Evolutionary conservation across 2,888 invertebrate species (phyloP).

Genomic region (Buathra laborator): DNA sequence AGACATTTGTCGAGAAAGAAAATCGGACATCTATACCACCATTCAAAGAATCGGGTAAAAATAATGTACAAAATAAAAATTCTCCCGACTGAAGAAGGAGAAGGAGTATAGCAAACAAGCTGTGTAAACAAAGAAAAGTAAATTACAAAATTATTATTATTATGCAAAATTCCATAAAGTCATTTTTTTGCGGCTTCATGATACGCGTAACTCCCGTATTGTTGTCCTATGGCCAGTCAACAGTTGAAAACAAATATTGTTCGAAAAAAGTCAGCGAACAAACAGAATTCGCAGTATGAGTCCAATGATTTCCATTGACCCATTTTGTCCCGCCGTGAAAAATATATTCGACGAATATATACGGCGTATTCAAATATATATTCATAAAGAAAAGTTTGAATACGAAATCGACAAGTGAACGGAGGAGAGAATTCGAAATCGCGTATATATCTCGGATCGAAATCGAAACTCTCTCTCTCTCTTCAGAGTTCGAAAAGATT

Average conservation of each 20-base stretch:
- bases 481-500: background rate
- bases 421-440: slow-evolving; percentile 21
- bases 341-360: slow-evolving; percentile 42
- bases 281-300: slow-evolving; percentile 41
- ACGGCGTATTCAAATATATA: slow-evolving; percentile 57
- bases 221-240: too few species aligned
- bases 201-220: too few species aligned
- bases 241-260: slow-evolving; percentile 13
- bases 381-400: slow-evolving; percentile 65
- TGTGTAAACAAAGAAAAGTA: too few species aligned
- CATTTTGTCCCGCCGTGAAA: slow-evolving; percentile 50
- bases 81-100: too few species aligned
- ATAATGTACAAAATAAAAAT: too few species aligned
- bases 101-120: too few species aligned
- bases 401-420: slow-evolving; percentile 37
- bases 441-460: slow-evolving; percentile 20
- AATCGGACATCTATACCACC: background rate
- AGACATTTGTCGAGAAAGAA: slow-evolving; percentile 5
- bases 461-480: slow-evolving; percentile 16
- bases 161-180: background rate
- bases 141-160: too few species aligned
- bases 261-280: slow-evolving; percentile 29
- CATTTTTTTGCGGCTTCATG: background rate
- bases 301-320: slow-evolving; percentile 65
- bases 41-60: background rate